Percentiles rank a stretch among this genome's conserved stretches.
phyloP scores from a whole-genome alignment of 2,113 vertebrate genomes.

The Lutjanus erythropterus region DNA sequence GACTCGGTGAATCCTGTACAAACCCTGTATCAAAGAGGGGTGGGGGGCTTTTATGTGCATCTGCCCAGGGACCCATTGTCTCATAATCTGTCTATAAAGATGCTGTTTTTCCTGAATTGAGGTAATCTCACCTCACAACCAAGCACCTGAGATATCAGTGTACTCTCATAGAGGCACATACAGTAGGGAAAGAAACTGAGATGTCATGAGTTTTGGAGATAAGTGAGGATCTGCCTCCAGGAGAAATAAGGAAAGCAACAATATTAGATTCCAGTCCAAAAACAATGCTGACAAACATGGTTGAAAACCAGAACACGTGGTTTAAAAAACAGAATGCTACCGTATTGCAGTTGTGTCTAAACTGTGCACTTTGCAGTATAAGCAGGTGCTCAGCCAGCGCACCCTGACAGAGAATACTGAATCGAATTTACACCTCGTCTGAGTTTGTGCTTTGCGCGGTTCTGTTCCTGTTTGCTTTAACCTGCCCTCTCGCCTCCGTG shows the following conservation, averaged over 20 bases:
- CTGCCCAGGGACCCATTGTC: too few species aligned
- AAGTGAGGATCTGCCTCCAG: neutral
- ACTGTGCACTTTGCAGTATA: neutral
- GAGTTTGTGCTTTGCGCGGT: neutral
- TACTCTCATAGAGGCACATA: too few species aligned
- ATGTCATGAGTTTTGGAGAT: neutral
- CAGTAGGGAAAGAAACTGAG: neutral
- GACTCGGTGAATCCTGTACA: too few species aligned
- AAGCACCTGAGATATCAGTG: neutral
- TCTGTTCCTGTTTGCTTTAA: conserved; percentile 29
- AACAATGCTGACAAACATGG: neutral
- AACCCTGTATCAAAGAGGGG: too few species aligned
- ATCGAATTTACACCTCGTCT: conserved; percentile 16
- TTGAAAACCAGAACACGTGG: neutral
- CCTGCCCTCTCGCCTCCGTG: neutral
- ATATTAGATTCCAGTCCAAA: neutral
- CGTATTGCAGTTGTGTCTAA: neutral
- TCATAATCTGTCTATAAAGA: too few species aligned
- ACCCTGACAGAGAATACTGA: conserved; percentile 1
- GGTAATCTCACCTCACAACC: neutral
- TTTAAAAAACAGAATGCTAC: neutral
- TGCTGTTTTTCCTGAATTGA: neutral
- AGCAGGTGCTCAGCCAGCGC: conserved; percentile 26
- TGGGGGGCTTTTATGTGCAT: too few species aligned
- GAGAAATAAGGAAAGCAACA: neutral